Evolutionary conservation across 2,888 invertebrate species (phyloP).

Genomic region (Eupithecia tripunctaria): DNA sequence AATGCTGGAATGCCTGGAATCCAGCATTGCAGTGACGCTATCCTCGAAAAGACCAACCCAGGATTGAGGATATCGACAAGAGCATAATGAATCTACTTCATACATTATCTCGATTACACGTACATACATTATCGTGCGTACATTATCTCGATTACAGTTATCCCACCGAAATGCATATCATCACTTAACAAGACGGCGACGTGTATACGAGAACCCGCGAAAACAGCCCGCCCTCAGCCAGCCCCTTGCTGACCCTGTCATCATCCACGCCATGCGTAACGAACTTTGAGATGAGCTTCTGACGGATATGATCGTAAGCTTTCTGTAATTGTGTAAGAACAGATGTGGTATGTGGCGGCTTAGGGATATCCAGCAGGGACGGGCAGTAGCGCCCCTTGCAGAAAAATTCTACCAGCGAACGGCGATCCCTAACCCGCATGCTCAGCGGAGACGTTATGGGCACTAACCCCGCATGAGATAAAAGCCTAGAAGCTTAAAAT

Average conservation of each 20-base stretch:
- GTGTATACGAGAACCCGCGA: slow-evolving; percentile 61
- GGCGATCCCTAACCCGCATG: too few relatives aligned
- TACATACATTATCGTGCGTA: too few relatives aligned
- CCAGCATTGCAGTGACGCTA: neutral
- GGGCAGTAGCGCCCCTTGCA: too few relatives aligned
- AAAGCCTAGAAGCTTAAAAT: too few relatives aligned
- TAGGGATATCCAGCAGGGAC: too few relatives aligned
- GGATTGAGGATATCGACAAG: neutral
- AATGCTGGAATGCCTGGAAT: neutral
- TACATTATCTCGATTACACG: too few relatives aligned
- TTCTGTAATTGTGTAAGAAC: neutral
- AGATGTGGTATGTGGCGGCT: neutral
- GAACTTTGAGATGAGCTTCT: slow-evolving; percentile 37
- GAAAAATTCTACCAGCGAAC: too few relatives aligned
- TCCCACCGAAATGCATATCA: slow-evolving; percentile 59
- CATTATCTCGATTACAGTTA: slow-evolving; percentile 57
- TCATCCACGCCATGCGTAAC: slow-evolving; percentile 44
- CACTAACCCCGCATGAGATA: too few relatives aligned
- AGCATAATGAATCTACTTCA: neutral
- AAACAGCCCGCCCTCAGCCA: slow-evolving; percentile 59
- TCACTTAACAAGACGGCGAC: slow-evolving; percentile 63
- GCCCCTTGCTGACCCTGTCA: slow-evolving; percentile 51
- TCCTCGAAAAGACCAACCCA: neutral
- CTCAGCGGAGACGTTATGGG: too few relatives aligned
- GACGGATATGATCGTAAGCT: slow-evolving; percentile 26